These are phyloP conservation scores for Bryconaethiops microstoma DNA, from an alignment of 2,797 vertebrate species.

Conservation along the genomic window DNA sequence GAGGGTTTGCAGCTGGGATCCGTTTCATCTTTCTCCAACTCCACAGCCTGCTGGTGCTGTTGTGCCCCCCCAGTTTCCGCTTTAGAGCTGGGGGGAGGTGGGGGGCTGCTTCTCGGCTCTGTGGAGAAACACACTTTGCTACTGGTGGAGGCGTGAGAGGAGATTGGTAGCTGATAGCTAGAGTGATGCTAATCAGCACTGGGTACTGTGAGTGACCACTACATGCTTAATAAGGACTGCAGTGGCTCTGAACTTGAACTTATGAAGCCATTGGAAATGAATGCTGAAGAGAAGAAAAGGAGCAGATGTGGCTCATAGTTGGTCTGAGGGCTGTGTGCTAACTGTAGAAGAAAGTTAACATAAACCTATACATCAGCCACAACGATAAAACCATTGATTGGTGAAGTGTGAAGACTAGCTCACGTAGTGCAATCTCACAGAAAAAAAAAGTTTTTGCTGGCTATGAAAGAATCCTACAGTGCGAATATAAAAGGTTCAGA, in stretches of 20 bases:
- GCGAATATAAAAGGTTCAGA: no score
- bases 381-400: no score
- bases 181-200: conserved; percentile 11
- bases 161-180: conserved; percentile 2
- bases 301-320: neutral
- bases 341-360: neutral
- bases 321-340: neutral
- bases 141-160: conserved; percentile 2
- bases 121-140: neutral
- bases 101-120: conserved; percentile 22
- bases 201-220: neutral
- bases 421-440: no score
- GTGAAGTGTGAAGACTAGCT: no score
- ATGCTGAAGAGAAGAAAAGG: neutral
- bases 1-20: conserved; percentile 35
- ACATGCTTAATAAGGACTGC: neutral
- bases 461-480: no score
- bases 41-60: conserved; percentile 6
- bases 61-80: conserved; percentile 3
- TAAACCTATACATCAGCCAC: no score
- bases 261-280: neutral
- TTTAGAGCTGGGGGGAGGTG: neutral
- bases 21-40: conserved; percentile 46
- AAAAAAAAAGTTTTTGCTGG: no score
- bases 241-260: neutral